Conservation (phyloP, 2,797 vertebrate species). For the Squalus acanthias region DNA sequence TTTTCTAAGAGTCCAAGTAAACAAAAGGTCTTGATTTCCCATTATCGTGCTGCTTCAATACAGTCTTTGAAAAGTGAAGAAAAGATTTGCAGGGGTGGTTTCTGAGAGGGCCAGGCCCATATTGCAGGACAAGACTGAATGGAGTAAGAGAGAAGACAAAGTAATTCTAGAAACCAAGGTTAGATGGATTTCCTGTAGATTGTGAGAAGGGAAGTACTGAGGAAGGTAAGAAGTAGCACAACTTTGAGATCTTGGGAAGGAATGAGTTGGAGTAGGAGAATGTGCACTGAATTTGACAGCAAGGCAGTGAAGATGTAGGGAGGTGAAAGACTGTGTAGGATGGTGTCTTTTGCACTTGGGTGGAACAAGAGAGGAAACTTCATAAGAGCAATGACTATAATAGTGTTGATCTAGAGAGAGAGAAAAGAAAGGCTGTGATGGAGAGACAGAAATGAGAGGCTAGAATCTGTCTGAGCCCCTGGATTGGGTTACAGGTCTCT, state of each 20-base stretch:
- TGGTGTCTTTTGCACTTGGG: neutral
- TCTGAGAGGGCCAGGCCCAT: neutral
- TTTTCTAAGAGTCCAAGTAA: neutral
- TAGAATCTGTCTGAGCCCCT: neutral
- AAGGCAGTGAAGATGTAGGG: neutral
- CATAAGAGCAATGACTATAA: neutral
- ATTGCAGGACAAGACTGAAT: neutral
- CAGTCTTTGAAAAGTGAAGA: neutral
- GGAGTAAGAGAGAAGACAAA: neutral
- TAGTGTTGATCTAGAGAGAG: neutral
- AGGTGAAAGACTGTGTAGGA: neutral
- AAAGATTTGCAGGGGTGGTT: neutral
- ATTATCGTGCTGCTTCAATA: neutral
- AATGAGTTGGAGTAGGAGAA: neutral
- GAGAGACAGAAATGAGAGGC: neutral
- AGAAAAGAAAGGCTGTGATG: neutral
- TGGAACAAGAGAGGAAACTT: neutral
- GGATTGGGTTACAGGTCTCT: neutral
- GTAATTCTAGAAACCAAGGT: neutral
- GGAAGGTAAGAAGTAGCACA: neutral
- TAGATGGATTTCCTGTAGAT: neutral
- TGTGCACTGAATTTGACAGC: neutral
- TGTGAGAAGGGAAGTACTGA: neutral
- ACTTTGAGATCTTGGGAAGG: neutral
- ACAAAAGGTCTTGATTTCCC: neutral